Percentiles rank a stretch among this genome's conserved stretches.
phyloP scores from a whole-genome alignment of 1,140 invertebrate genomes.

The Trachymyrmex septentrionalis region DNA sequence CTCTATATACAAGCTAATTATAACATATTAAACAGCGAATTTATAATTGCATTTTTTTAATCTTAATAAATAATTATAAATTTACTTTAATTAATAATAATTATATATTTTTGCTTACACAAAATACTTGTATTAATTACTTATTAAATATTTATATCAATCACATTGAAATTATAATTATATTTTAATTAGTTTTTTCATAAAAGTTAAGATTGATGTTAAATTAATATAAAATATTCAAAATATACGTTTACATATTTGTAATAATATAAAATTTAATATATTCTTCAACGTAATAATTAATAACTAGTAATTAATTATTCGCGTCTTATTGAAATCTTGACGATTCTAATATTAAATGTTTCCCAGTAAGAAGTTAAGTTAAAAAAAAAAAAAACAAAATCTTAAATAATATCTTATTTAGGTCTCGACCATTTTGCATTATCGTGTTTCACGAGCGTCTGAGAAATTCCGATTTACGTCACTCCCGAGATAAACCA shows the following conservation, averaged over 20 bases:
- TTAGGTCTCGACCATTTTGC: slow-evolving; percentile 3
- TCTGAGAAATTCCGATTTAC: slow-evolving; percentile 57
- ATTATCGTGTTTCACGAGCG: slow-evolving; percentile 45
- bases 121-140: neutral
- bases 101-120: neutral
- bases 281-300: neutral
- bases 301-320: neutral
- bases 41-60: neutral
- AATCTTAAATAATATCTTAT: neutral
- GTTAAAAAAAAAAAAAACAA: too few relatives aligned
- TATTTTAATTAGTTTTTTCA: neutral
- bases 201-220: neutral
- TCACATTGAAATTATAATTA: neutral
- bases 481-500: slow-evolving; percentile 49
- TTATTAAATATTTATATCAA: neutral
- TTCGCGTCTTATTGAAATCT: neutral
- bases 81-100: neutral
- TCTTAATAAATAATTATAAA: slow-evolving; percentile 10
- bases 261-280: neutral
- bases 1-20: neutral
- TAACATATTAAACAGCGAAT: slow-evolving; percentile 1
- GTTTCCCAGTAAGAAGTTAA: neutral
- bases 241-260: neutral
- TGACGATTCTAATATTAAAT: neutral
- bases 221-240: too few relatives aligned